Conservation (phyloP, 2,797 vertebrate species). For the Synaphobranchus kaupii region DNA sequence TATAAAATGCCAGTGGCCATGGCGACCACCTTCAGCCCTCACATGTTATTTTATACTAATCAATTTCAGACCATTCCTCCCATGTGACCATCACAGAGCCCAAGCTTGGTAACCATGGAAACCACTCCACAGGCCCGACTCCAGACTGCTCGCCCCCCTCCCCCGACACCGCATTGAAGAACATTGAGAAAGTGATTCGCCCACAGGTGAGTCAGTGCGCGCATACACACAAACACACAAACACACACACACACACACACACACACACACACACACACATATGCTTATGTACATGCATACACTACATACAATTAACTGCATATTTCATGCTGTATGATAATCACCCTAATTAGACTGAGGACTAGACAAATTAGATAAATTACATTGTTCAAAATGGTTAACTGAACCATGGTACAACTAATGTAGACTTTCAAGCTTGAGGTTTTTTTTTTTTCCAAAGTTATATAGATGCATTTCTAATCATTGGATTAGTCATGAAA, state of each 20-base stretch:
- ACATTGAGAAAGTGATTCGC: constrained; percentile 97
- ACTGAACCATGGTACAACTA: not conserved
- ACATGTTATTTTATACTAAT: constrained; percentile 56
- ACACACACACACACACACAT: constrained; percentile 20
- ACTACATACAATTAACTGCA: not conserved
- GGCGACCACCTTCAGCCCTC: constrained; percentile 8
- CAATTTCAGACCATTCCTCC: constrained; percentile 84
- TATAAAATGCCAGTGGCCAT: not conserved
- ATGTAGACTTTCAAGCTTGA: not conserved
- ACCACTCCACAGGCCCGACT: constrained; percentile 91
- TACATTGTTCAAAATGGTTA: not conserved
- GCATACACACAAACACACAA: not conserved
- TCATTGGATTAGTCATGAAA: not conserved
- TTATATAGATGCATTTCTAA: not conserved
- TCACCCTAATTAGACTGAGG: not conserved
- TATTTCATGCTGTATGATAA: not conserved
- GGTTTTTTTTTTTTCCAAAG: not conserved
- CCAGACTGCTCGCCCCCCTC: constrained; percentile 98
- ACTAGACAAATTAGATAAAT: not conserved
- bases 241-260: constrained; percentile 6
- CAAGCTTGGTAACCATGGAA: constrained; percentile 89
- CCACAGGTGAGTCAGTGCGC: constrained; percentile 83
- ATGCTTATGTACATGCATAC: not conserved
- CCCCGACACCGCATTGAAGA: constrained; percentile 95
- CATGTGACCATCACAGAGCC: constrained; percentile 83